Evolutionary conservation across 53 echinoderm and acorn worm genomes (phyloP).

Genomic region (Crossaster papposus): DNA sequence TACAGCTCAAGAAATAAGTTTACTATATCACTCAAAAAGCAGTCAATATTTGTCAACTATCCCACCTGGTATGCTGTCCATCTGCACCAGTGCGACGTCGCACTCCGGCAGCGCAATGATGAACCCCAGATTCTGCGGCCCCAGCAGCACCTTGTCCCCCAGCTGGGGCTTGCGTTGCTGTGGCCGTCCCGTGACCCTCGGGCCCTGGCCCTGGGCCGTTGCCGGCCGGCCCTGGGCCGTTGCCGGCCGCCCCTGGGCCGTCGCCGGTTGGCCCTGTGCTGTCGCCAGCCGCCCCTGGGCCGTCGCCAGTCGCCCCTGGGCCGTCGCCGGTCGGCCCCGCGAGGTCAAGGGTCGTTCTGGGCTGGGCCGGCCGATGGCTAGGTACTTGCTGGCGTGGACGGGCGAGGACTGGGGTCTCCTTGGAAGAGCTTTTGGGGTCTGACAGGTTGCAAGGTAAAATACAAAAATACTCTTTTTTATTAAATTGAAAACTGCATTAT

Average conservation of each 20-base stretch:
- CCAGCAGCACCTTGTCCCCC: slow-evolving; percentile 91
- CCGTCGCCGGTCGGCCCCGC: slow-evolving; percentile 49
- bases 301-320: slow-evolving; percentile 58
- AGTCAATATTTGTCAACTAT: not conserved
- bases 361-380: slow-evolving; percentile 82
- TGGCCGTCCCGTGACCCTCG: not conserved
- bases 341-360: slow-evolving; percentile 69
- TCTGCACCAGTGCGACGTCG: slow-evolving; percentile 89
- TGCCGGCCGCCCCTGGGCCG: too few relatives aligned
- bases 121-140: slow-evolving; percentile 85
- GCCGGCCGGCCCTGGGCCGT: too few relatives aligned
- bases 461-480: not conserved
- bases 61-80: slow-evolving; percentile 91
- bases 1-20: too few relatives aligned
- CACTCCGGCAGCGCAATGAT: slow-evolving; percentile 94
- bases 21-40: too few relatives aligned
- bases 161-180: slow-evolving; percentile 69
- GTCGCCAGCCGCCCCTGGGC: too few relatives aligned
- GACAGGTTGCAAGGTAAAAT: not conserved
- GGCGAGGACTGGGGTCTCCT: slow-evolving; percentile 92
- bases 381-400: slow-evolving; percentile 78
- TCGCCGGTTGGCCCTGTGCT: too few relatives aligned
- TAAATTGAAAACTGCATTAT: not conserved
- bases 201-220: too few relatives aligned
- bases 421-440: slow-evolving; percentile 83